Base-by-base conservation (phyloP, 2,113 vertebrate genomes). In the Gymnobelideus leadbeateri region DNA sequence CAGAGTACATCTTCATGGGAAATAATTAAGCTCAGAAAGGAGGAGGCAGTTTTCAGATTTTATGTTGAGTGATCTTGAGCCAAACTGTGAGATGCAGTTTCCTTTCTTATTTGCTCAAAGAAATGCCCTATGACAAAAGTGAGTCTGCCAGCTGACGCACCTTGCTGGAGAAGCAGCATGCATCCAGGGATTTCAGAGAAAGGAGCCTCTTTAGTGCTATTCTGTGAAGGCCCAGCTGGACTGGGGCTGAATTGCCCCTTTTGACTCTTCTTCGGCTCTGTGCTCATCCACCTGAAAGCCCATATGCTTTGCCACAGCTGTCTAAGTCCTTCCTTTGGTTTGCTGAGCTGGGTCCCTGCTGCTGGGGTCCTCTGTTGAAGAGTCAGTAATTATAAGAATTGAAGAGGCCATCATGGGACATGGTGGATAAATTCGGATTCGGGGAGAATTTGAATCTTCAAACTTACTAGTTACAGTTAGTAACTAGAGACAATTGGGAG, bases 1-100 rank as follows among this genome's bases (percentile, higher is more conserved):
- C 54, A 94, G 3, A 23, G 92, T 92, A 25, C 89, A 51, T 89
- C 46, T 46, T 51, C 90, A 54, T 1, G 23, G 47, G 49, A 95
- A 95, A 95, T 95, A 94, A 77, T 95, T 89, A 61, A 53, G 6
- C 53, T 93, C 61, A 54, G 84, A 54, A 96, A 96, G 92, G 21
- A 10, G 11, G 92, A 61, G 2, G 8, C 5, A 24, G 89, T 92
- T 91, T 89, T 54, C 0, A 47, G 53, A 55, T 92, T 28, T 50
- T 50, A 51, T 2, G 24, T 57, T 57, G 90, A 92, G 24, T 91
- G 28, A 55, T 51, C 84, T 89, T 92, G 93, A 96, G 26, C 37
- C 91, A 95, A 92, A 94, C 24, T 92, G 37, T 57, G 51, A 89
- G 84, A 54, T 91, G 51, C 16, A 31, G 51, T 92, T 94, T 91